These are phyloP conservation scores for Cygnus olor DNA, from an alignment of 2,797 vertebrate species.

Conservation along the genomic window DNA sequence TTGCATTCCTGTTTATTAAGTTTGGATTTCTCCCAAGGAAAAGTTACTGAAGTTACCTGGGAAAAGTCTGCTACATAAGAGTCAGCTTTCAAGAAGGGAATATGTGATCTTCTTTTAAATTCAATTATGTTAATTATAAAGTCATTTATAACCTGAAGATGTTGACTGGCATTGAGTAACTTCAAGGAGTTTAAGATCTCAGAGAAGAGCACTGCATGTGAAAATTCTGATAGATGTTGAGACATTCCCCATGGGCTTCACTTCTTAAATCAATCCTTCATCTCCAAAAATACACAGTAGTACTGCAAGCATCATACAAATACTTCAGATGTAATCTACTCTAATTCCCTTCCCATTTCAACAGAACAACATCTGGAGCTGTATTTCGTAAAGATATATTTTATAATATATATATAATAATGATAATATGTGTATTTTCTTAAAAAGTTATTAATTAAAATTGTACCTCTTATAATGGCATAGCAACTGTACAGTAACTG, in stretches of 20 bases:
- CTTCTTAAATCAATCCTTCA: conserved; percentile 9
- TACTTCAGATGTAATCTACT: not conserved
- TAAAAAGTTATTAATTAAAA: not conserved
- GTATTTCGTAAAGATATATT: not conserved
- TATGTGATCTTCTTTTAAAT: not conserved
- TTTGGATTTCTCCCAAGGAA: not conserved
- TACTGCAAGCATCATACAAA: not conserved
- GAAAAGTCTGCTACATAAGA: not conserved
- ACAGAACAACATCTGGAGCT: not conserved
- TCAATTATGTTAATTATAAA: not conserved
- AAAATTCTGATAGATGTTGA: not conserved
- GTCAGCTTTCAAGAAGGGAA: not conserved
- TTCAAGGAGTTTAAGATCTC: not conserved
- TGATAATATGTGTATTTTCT: not conserved
- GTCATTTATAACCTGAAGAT: not conserved
- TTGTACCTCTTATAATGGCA: not conserved
- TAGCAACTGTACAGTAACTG: not conserved
- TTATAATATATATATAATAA: no score
- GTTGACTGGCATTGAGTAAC: conserved; percentile 15
- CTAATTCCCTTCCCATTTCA: not conserved
- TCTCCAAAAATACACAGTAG: not conserved
- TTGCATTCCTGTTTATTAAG: not conserved
- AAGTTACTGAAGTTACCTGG: not conserved
- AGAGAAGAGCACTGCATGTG: not conserved
- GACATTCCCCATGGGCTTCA: conserved; percentile 11